Conservation (phyloP, 2,888 invertebrate genomes). For the Ctenicera cuprea region DNA sequence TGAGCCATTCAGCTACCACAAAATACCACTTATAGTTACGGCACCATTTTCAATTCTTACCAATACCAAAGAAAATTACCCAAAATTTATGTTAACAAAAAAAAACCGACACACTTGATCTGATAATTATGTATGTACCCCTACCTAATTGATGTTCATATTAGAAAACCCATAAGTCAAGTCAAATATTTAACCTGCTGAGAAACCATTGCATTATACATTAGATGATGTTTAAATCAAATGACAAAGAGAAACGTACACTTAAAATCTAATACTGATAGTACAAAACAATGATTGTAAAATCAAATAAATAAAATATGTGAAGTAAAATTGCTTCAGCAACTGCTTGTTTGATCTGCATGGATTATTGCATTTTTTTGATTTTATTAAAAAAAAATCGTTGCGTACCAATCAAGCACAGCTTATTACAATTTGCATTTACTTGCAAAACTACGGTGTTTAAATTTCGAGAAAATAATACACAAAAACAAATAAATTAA, state of each 20-base stretch:
- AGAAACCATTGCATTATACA: slow-evolving; percentile 50
- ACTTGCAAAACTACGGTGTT: slow-evolving; percentile 1
- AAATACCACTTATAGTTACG: slow-evolving; percentile 13
- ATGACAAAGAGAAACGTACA: slow-evolving; percentile 35
- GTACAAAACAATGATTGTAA: slow-evolving; percentile 30
- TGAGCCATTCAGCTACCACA: slow-evolving; percentile 28
- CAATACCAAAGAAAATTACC: slow-evolving; percentile 6
- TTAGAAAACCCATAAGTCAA: slow-evolving; percentile 40
- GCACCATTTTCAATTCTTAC: not conserved
- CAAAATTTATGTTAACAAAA: not conserved
- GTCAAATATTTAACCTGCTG: slow-evolving; percentile 51
- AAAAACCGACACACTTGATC: not conserved
- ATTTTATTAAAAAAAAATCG: not conserved
- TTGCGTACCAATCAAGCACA: slow-evolving; percentile 41
- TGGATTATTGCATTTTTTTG: not conserved
- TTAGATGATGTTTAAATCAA: slow-evolving; percentile 39
- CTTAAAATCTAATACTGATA: slow-evolving; percentile 21
- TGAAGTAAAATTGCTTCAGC: not conserved
- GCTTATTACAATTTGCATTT: slow-evolving; percentile 5
- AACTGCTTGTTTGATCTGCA: slow-evolving; percentile 45
- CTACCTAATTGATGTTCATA: slow-evolving; percentile 33
- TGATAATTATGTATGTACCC: slow-evolving; percentile 9
- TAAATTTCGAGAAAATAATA: not conserved
- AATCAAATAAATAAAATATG: not conserved
- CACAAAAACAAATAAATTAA: no score